phyloP scores from a whole-genome alignment of 35 echinoderm and acorn worm species.

The Chiridota heheva region DNA sequence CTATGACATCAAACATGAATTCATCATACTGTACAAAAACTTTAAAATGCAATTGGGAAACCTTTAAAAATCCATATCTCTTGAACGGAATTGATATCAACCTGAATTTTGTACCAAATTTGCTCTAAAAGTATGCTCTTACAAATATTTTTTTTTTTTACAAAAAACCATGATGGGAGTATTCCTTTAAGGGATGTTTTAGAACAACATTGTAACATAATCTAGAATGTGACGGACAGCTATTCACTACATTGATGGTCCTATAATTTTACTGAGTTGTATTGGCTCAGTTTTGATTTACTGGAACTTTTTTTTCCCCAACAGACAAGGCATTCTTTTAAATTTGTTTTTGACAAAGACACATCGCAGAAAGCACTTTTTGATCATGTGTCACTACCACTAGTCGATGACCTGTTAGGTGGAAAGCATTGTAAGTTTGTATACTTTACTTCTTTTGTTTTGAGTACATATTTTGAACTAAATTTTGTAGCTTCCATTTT shows the following conservation, averaged over 20 bases:
- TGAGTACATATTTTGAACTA: neutral
- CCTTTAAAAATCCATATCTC: too few species aligned
- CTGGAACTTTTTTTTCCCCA: constrained; percentile 5
- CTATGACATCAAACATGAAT: too few species aligned
- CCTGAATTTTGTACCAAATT: too few species aligned
- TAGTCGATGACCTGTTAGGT: constrained; percentile 81
- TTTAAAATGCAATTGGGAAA: too few species aligned
- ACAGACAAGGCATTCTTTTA: constrained; percentile 81
- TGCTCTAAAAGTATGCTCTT: too few species aligned
- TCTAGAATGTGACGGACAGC: neutral
- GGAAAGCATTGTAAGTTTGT: constrained; percentile 86
- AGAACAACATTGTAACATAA: neutral
- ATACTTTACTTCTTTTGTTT: neutral
- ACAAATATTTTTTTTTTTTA: too few species aligned
- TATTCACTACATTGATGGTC: neutral
- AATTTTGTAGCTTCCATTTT: neutral
- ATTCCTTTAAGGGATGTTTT: too few species aligned
- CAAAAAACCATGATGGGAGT: too few species aligned
- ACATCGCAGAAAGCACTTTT: constrained; percentile 96
- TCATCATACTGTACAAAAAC: too few species aligned
- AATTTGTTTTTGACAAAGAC: constrained; percentile 79
- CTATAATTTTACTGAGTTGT: neutral
- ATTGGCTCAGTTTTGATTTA: neutral
- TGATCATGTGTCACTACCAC: constrained; percentile 74
- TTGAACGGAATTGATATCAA: too few species aligned